A percentile compares a stretch with the other conserved stretches of the same genome.
Conservation (phyloP, 2,888 invertebrate species). For the Scaptomyza parva region DNA sequence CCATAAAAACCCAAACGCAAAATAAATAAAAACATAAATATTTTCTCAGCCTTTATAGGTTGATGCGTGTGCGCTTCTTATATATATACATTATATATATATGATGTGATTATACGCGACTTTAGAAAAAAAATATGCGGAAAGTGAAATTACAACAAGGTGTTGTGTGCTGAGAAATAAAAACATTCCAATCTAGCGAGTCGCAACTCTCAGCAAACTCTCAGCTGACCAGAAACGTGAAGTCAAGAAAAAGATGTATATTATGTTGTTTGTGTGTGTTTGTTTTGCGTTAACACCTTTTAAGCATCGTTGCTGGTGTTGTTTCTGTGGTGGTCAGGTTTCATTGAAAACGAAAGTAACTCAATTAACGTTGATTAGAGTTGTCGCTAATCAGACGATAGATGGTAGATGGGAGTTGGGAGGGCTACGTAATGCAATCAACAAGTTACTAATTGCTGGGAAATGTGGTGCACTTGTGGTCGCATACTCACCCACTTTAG, state of each 20-base stretch:
- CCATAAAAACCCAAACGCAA: slow-evolving; percentile 50
- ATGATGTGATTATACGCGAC: slow-evolving; percentile 47
- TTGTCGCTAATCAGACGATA: slow-evolving; percentile 61
- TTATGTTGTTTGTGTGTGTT: slow-evolving; percentile 25
- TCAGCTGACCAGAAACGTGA: slow-evolving; percentile 2
- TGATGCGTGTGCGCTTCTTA: slow-evolving; percentile 54
- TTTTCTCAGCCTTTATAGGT: slow-evolving; percentile 70
- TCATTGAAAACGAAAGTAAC: slow-evolving; percentile 78
- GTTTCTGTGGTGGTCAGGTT: slow-evolving; percentile 55
- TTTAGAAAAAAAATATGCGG: slow-evolving; percentile 62
- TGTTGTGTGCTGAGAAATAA: slow-evolving; percentile 38
- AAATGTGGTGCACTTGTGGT: slow-evolving; percentile 25
- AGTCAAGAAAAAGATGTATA: neutral
- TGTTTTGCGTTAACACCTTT: slow-evolving; percentile 57
- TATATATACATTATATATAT: slow-evolving; percentile 28
- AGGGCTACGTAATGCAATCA: slow-evolving; percentile 35
- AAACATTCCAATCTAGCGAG: slow-evolving; percentile 11
- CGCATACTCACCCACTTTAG: slow-evolving; percentile 69
- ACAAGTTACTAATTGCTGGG: slow-evolving; percentile 52
- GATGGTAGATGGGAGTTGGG: slow-evolving; percentile 2
- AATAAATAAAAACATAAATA: slow-evolving; percentile 57
- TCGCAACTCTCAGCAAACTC: slow-evolving; percentile 26
- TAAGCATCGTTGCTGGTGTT: slow-evolving; percentile 37
- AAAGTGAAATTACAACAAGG: slow-evolving; percentile 72
- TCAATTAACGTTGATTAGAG: slow-evolving; percentile 49